These are phyloP conservation scores for Schizaphis graminum DNA, from an alignment of 2,888 invertebrate species.

Conservation along the genomic window DNA sequence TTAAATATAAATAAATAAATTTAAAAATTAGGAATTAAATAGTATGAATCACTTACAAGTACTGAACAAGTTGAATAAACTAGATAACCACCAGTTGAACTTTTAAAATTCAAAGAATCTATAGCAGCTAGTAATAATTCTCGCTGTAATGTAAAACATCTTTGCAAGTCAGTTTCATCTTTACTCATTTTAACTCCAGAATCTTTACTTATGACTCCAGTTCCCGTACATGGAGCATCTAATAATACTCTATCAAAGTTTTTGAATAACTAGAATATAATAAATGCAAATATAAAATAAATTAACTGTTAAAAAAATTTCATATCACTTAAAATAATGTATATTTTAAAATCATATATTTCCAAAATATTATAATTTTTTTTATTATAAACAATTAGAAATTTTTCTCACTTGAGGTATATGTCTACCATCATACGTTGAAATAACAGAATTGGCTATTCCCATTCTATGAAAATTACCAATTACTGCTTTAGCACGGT, in stretches of 20 bases:
- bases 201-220: constrained; percentile 98
- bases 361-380: not conserved
- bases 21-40: not conserved
- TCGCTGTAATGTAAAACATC: constrained; percentile 92
- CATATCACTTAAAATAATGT: not conserved
- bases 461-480: constrained; percentile 98
- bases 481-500: constrained; percentile 90
- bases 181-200: constrained; percentile 94
- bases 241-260: constrained; percentile 95
- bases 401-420: constrained; percentile 76
- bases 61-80: constrained; percentile 99
- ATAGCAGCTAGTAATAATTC: constrained; percentile 95
- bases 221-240: constrained; percentile 99
- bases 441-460: constrained; percentile 92
- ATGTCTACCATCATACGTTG: constrained; percentile 89
- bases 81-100: constrained; percentile 91
- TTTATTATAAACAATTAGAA: not conserved
- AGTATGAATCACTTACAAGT: constrained; percentile 73
- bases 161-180: constrained; percentile 89
- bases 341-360: not conserved
- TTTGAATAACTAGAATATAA: constrained; percentile 78
- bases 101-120: constrained; percentile 93
- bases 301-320: not conserved
- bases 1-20: not conserved
- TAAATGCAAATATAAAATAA: constrained; percentile 10